Evolutionary conservation across 2,797 vertebrate genomes (phyloP), one percentile per base, ranked within the genome.

Genomic region (Danio tinwini): DNA sequence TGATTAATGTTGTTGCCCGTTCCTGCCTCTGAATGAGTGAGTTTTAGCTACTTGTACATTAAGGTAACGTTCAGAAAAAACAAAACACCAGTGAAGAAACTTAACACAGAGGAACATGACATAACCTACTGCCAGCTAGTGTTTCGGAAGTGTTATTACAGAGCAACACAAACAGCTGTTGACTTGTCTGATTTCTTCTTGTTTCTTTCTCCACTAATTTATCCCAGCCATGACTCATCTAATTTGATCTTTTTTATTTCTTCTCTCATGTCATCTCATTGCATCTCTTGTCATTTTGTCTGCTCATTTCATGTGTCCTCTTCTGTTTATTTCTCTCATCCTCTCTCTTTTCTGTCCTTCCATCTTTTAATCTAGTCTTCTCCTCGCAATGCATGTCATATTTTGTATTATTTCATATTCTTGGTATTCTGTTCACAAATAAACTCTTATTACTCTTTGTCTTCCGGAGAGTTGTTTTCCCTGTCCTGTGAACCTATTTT

Each of bases 391-490:
- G n/a, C 19, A 11, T 73, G 6, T 49, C 14, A 37, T 12, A 29
- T 37, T 47, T 7, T 50, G 16, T 40, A 9, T 39, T 3, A 1
- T 29, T 29, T 61, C 9, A 17, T 49, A n/a, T 37, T 70, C 3
- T 39, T 53, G 49, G 29, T 52, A 40, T 70, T 53, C 58, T 50
- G 45, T 49, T 74, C 45, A 19, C 72, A 62, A 62, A 44, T 29
- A 76, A 21, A 53, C n/a, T 44, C 37, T 21, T 40, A 29, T 50
- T 75, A n/a, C 14, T 70, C 67, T 71, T 58, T 59, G 68, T 59
- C 12, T 58, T 37, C 6, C 16, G 11, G 7, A 0, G 4, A 13
- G 11, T 39, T 70, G 39, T 49, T 62, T 52, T 59, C 10, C 49
- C 47, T 40, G n/a, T 74, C 9, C 13, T 21, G 21, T 17, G 61